phyloP scores from a whole-genome alignment of 2,113 vertebrate genomes.

The Salvelinus fontinalis region DNA sequence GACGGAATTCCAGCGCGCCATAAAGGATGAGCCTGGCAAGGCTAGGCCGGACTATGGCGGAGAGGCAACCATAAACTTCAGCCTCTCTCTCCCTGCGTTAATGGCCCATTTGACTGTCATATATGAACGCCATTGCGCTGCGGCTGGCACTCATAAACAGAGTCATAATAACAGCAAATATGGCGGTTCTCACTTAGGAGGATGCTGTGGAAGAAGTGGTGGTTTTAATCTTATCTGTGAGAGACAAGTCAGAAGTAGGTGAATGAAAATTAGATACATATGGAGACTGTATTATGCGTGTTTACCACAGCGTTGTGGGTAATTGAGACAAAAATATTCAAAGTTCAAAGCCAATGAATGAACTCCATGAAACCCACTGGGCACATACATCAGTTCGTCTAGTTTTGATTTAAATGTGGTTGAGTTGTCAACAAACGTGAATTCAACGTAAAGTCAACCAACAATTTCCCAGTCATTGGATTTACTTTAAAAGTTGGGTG shows the following conservation, averaged over 20 bases:
- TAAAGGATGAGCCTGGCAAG: slow-evolving; percentile 79
- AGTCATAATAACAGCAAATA: slow-evolving; percentile 72
- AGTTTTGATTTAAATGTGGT: background rate
- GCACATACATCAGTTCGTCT: background rate
- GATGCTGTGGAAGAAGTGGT: slow-evolving; percentile 39
- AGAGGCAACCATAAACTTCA: slow-evolving; percentile 78
- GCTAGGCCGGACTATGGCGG: slow-evolving; percentile 78
- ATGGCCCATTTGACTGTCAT: slow-evolving; percentile 77
- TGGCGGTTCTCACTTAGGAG: slow-evolving; percentile 58
- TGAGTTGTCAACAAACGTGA: too few species aligned
- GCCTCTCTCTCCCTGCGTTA: slow-evolving; percentile 70
- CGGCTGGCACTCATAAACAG: slow-evolving; percentile 70
- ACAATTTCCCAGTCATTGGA: too few species aligned
- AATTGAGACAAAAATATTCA: slow-evolving; percentile 72
- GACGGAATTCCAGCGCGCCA: slow-evolving; percentile 87
- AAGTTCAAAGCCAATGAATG: slow-evolving; percentile 83
- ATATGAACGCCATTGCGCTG: slow-evolving; percentile 76
- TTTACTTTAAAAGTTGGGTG: too few species aligned
- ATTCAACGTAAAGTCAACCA: too few species aligned
- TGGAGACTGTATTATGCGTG: background rate
- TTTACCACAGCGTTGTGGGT: slow-evolving; percentile 75
- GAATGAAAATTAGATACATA: background rate
- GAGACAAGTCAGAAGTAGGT: slow-evolving; percentile 58
- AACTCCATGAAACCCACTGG: slow-evolving; percentile 36
- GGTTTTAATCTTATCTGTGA: slow-evolving; percentile 53